Base-by-base conservation (phyloP, 2,797 vertebrate species). In the Pachyuromys duprasi region DNA sequence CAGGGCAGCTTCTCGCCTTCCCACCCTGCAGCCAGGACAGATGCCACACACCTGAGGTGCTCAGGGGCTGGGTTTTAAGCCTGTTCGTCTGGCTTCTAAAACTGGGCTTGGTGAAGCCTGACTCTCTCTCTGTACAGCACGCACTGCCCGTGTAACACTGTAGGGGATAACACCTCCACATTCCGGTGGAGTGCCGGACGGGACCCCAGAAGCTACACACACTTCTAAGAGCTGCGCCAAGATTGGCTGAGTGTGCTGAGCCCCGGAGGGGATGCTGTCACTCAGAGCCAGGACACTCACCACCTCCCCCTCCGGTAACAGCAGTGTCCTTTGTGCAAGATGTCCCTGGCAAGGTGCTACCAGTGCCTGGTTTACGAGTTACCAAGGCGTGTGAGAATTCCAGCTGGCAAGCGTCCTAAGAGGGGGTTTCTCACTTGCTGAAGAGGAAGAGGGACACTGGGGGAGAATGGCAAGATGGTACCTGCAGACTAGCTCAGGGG, bases 371-470 rank as follows among this genome's bases (percentile, higher is more conserved):
- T 49, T 49, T 49, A 11, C 0, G 12, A 75, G n/a, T 42, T 8
- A 26, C 7, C 49, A 9, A 79, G 49, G n/a, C 14, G 9, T 20
- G 2, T 20, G 31, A 45, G 72, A 17, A 6, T 26, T 42, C 28
- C 28, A 78, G 13, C 62, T 60, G 67, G 45, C 79, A 60, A 65
- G 31, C 33, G 17, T 81, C 55, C 53, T 33, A 2, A 36, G 62
- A 13, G 18, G 36, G 1, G 0, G 49, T 5, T 26, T 22, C 55
- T 24, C 70, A 26, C 49, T 18, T 49, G 18, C n/a, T 4, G 4
- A 33, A 60, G 24, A 55, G 28, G 65, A 36, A 14, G 8, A 42
- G 26, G 33, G 42, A 8, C 1, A 36, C 8, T 5, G 0, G 11
- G 60, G 39, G 8, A 65, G 67, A 24, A 20, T 0, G 28, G 33